Percentiles rank a stretch among this genome's conserved stretches.
Evolutionary conservation across 2,888 invertebrate genomes (phyloP).

Genomic region (Nomada lathburiana): DNA sequence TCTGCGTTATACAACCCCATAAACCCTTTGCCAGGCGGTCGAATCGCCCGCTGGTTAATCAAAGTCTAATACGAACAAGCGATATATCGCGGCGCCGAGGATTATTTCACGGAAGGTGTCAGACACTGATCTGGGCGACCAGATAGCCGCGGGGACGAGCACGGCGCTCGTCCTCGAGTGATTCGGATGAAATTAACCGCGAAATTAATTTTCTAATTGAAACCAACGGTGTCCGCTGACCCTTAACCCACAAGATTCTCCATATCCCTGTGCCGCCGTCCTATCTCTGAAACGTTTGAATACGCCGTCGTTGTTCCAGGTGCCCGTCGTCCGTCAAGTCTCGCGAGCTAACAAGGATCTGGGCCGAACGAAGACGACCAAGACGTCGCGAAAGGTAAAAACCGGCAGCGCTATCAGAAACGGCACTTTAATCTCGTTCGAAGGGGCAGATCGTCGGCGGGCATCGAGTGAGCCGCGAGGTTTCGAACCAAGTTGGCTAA

Average conservation of each 20-base stretch:
- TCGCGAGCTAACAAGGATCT: neutral
- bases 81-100: constrained; percentile 45
- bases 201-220: neutral
- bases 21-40: constrained; percentile 53
- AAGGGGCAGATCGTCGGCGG: neutral
- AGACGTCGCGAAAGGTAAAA: constrained; percentile 2
- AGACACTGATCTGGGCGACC: neutral
- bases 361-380: neutral
- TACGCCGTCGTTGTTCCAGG: neutral
- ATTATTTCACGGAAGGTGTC: constrained; percentile 30
- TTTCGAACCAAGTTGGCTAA: constrained; percentile 28
- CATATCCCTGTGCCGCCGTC: too few relatives aligned
- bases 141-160: neutral
- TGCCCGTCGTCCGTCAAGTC: too few relatives aligned
- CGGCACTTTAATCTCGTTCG: neutral
- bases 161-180: neutral
- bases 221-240: too few relatives aligned
- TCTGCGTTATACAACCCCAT: constrained; percentile 51
- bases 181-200: neutral
- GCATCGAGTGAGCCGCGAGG: neutral
- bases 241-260: too few relatives aligned
- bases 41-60: constrained; percentile 48
- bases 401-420: neutral
- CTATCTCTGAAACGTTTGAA: too few relatives aligned
- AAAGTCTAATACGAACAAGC: constrained; percentile 53